Conservation (phyloP, 2,113 vertebrate species). For the Microtus oregoni region DNA sequence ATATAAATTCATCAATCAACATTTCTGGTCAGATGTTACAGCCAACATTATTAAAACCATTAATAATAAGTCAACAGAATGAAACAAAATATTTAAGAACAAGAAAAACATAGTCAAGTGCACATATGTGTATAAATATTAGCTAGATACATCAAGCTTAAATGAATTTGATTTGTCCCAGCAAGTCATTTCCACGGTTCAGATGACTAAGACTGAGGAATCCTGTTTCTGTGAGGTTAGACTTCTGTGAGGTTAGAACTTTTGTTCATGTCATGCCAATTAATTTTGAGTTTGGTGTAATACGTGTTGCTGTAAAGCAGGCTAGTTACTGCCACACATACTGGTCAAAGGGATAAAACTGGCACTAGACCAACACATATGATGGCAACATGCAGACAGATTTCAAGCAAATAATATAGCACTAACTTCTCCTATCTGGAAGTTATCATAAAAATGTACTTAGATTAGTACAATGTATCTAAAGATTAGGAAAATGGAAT, state of each 20-base stretch:
- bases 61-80: slow-evolving; percentile 9
- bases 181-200: slow-evolving; percentile 10
- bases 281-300: slow-evolving; percentile 56
- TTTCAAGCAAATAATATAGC: neutral
- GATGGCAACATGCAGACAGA: neutral
- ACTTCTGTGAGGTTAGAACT: neutral
- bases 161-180: slow-evolving; percentile 21
- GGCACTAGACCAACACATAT: neutral
- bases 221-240: slow-evolving; percentile 18
- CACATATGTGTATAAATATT: neutral
- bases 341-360: slow-evolving; percentile 31
- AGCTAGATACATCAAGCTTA: neutral
- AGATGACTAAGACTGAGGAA: neutral
- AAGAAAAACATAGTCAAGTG: neutral
- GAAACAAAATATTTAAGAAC: neutral
- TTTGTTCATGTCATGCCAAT: slow-evolving; percentile 54
- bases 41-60: neutral
- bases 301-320: slow-evolving; percentile 39
- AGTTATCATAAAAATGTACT: slow-evolving; percentile 5
- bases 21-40: neutral
- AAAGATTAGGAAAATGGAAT: neutral
- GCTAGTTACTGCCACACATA: slow-evolving; percentile 25
- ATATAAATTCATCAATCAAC: neutral
- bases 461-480: neutral
- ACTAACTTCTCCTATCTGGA: neutral